Percentiles rank a stretch among this genome's conserved stretches.
These are phyloP conservation scores for Sycon ciliatum DNA, from an alignment of 37 sponge, comb jelly and placozoan species.

Conservation along the genomic window DNA sequence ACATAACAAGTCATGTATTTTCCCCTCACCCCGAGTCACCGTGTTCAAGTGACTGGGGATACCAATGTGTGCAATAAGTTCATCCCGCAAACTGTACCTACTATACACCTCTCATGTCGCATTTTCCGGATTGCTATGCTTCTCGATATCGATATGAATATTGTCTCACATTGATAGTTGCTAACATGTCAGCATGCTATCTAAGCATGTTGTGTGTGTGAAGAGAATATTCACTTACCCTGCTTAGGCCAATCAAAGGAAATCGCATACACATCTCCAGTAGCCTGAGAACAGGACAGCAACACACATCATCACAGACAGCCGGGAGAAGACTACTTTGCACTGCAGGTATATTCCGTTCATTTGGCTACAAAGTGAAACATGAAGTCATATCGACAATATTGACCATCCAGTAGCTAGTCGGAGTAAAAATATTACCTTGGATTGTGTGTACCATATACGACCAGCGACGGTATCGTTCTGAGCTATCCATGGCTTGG, in stretches of 20 bases:
- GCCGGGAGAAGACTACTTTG: background rate
- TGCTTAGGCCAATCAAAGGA: conserved; percentile 36
- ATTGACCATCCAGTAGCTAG: no score
- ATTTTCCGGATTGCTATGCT: background rate
- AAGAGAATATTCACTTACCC: conserved; percentile 20
- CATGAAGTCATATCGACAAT: background rate
- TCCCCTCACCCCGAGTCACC: no score
- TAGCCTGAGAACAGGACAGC: conserved; percentile 11
- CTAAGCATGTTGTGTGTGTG: background rate
- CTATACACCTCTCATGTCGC: background rate
- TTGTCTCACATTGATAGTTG: background rate
- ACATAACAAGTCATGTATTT: no score
- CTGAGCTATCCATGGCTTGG: conserved; percentile 54
- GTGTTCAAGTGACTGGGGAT: no score
- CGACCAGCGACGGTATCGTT: conserved; percentile 42
- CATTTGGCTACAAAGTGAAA: background rate
- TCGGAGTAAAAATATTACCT: no score
- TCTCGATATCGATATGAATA: background rate
- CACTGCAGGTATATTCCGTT: background rate
- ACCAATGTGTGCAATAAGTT: no score
- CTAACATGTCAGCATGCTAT: background rate
- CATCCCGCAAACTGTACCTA: no score
- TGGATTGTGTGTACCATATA: conserved; percentile 57
- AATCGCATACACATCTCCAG: conserved; percentile 56
- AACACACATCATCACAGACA: background rate